Percentiles rank a stretch among this genome's conserved stretches.
Conservation (phyloP, 1,140 invertebrate genomes). For the Bombus consobrinus region DNA sequence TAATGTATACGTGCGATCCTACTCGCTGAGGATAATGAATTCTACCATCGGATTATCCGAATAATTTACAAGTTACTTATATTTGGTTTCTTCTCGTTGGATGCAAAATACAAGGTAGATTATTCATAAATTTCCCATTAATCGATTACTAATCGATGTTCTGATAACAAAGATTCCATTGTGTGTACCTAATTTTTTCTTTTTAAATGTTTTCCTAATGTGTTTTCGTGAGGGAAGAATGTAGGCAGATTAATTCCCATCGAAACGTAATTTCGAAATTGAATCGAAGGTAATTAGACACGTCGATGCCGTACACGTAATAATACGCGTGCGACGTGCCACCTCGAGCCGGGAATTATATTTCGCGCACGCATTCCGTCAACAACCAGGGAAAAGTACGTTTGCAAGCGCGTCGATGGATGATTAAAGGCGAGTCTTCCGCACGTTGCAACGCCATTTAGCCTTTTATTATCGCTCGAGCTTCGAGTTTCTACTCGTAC, state of each 20-base stretch:
- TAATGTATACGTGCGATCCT: too few species aligned
- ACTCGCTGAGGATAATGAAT: too few species aligned
- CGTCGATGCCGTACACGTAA: constrained; percentile 43
- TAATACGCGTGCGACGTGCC: constrained; percentile 44
- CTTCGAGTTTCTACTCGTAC: not conserved
- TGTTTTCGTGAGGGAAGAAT: not conserved
- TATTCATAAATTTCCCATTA: not conserved
- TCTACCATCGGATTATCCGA: too few species aligned
- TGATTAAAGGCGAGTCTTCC: not conserved
- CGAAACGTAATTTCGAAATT: constrained; percentile 41
- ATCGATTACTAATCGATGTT: not conserved
- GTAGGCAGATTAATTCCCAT: not conserved
- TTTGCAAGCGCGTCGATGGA: not conserved
- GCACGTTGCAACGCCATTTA: not conserved
- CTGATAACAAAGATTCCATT: not conserved
- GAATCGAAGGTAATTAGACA: constrained; percentile 48
- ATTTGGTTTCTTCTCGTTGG: too few species aligned
- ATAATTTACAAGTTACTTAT: too few species aligned
- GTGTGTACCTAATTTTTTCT: not conserved
- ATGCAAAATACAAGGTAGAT: too few species aligned
- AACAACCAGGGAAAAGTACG: constrained; percentile 28
- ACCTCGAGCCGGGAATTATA: constrained; percentile 33
- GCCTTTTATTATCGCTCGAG: not conserved
- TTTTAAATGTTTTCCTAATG: not conserved
- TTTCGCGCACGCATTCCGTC: constrained; percentile 50